phyloP scores from a whole-genome alignment of 2,797 vertebrate genomes.

The Lagodon rhomboides region DNA sequence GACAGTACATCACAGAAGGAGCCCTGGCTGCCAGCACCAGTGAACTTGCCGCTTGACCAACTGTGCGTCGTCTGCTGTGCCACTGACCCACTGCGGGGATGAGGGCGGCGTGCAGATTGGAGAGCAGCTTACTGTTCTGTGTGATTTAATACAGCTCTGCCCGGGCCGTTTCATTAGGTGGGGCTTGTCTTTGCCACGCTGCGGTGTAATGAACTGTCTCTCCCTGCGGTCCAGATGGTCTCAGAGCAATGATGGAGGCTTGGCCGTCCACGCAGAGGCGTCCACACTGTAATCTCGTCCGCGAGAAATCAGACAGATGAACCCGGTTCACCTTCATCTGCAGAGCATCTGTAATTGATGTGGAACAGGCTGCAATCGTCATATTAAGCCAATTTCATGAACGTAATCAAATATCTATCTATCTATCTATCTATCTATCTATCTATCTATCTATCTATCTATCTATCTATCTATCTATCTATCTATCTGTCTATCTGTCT shows the following conservation, averaged over 20 bases:
- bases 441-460: too few species aligned
- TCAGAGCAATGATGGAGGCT: constrained; percentile 61
- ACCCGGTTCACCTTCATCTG: constrained; percentile 1
- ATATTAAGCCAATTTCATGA: not conserved
- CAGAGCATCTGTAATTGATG: not conserved
- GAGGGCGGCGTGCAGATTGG: constrained; percentile 72
- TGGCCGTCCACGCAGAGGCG: constrained; percentile 12
- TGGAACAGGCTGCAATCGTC: not conserved
- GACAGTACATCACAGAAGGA: constrained; percentile 33
- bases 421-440: too few species aligned
- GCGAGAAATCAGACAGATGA: constrained; percentile 42
- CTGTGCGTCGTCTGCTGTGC: constrained; percentile 68
- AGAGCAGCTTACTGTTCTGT: constrained; percentile 72
- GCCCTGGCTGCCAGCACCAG: constrained; percentile 6
- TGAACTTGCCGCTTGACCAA: constrained; percentile 40
- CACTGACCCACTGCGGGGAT: constrained; percentile 78
- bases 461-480: not conserved
- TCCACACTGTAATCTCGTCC: constrained; percentile 61
- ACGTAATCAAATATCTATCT: not conserved
- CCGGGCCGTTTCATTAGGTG: constrained; percentile 77
- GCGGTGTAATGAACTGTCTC: constrained; percentile 76
- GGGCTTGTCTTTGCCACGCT: constrained; percentile 66
- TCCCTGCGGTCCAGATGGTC: constrained; percentile 80
- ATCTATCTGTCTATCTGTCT: not conserved
- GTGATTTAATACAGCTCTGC: constrained; percentile 77